phyloP scores from a whole-genome alignment of 2,888 invertebrate genomes.

The Rhabditoides inermis region DNA sequence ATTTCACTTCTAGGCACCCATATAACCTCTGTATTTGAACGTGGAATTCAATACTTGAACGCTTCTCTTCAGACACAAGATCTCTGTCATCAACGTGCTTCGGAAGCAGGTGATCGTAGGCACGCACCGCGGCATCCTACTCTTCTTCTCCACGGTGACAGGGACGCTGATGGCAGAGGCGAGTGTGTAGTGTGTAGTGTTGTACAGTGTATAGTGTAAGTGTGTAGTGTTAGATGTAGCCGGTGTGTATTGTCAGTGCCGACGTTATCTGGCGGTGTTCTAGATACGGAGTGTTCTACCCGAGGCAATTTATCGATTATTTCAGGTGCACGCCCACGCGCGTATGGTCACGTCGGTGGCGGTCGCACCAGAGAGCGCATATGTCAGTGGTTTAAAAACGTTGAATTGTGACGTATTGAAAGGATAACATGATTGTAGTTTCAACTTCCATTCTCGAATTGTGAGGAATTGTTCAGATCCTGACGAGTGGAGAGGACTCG shows the following conservation, averaged over 20 bases:
- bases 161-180: constrained; percentile 39
- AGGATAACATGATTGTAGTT: background rate
- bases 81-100: constrained; percentile 40
- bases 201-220: too few species aligned
- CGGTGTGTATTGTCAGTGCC: too few species aligned
- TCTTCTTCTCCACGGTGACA: constrained; percentile 17
- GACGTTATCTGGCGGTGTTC: background rate
- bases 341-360: constrained; percentile 39
- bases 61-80: too few species aligned
- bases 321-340: constrained; percentile 28
- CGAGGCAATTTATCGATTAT: background rate
- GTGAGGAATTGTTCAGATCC: constrained; percentile 14
- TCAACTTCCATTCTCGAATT: background rate
- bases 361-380: constrained; percentile 51
- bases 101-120: constrained; percentile 44
- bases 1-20: too few species aligned
- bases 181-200: too few species aligned
- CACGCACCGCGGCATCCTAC: constrained; percentile 28
- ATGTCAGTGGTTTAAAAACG: constrained; percentile 14
- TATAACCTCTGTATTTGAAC: too few species aligned
- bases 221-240: too few species aligned
- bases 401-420: too few species aligned
- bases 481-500: constrained; percentile 43
- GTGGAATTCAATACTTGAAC: too few species aligned
- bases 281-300: background rate